Evolutionary conservation across 2,113 vertebrate genomes (phyloP).

Genomic region (zebrafish (Danio rerio)): GRCz12tu NC_133183.1:52174001-52174500

Average conservation of each 20-base stretch:
- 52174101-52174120: not conserved
- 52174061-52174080: not conserved
- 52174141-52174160: slow-evolving; percentile 84
- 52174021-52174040: not conserved
- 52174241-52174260: slow-evolving; percentile 73
- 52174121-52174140: slow-evolving; percentile 56
- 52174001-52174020: not conserved
- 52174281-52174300: not conserved
- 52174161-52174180: slow-evolving; percentile 81
- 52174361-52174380: slow-evolving; percentile 84
- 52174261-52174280: slow-evolving; percentile 9
- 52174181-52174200: slow-evolving; percentile 76
- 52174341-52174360: slow-evolving; percentile 70
- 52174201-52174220: slow-evolving; percentile 75
- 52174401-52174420: slow-evolving; percentile 92
- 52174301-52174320: not conserved
- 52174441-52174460: slow-evolving; percentile 71
- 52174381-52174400: slow-evolving; percentile 92
- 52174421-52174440: slow-evolving; percentile 83
- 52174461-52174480: slow-evolving; percentile 69
- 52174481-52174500: slow-evolving; percentile 26
- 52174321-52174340: not conserved
- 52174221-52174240: slow-evolving; percentile 75
- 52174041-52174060: not conserved
- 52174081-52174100: not conserved